Conservation (phyloP, 2,888 invertebrate species). For the Chorisops tibialis region DNA sequence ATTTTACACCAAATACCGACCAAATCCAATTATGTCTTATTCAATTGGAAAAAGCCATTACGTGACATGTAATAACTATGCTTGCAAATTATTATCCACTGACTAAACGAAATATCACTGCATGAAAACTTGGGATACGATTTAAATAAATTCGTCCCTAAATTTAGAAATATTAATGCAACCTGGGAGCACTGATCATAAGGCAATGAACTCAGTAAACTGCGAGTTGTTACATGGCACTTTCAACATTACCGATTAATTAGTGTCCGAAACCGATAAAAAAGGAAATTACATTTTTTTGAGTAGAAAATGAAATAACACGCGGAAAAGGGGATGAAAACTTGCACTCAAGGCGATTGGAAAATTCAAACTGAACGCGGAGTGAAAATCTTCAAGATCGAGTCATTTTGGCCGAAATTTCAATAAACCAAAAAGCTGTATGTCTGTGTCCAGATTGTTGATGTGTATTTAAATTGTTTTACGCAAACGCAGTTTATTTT, state of each 20-base stretch:
- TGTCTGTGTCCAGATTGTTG: constrained; percentile 6
- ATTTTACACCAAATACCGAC: too few species aligned
- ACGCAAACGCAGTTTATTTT: constrained; percentile 28
- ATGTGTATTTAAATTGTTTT: constrained; percentile 1
- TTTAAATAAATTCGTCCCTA: background rate
- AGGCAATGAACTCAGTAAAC: constrained; percentile 7
- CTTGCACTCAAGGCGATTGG: constrained; percentile 24
- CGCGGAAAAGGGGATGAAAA: background rate
- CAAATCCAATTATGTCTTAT: too few species aligned
- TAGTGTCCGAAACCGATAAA: background rate
- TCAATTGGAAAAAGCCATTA: too few species aligned
- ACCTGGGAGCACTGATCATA: background rate
- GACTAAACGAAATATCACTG: too few species aligned
- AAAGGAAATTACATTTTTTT: background rate
- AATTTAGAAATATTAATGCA: background rate
- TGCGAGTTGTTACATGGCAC: background rate
- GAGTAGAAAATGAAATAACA: background rate
- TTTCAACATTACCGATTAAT: background rate
- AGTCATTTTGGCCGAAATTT: constrained; percentile 11
- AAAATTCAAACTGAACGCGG: constrained; percentile 25
- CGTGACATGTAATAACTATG: too few species aligned
- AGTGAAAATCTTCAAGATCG: background rate
- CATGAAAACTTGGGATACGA: background rate
- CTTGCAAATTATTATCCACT: too few species aligned
- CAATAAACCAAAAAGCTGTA: constrained; percentile 3